Conservation (phyloP, 2,888 invertebrate species). For the Eupeodes latifasciatus region DNA sequence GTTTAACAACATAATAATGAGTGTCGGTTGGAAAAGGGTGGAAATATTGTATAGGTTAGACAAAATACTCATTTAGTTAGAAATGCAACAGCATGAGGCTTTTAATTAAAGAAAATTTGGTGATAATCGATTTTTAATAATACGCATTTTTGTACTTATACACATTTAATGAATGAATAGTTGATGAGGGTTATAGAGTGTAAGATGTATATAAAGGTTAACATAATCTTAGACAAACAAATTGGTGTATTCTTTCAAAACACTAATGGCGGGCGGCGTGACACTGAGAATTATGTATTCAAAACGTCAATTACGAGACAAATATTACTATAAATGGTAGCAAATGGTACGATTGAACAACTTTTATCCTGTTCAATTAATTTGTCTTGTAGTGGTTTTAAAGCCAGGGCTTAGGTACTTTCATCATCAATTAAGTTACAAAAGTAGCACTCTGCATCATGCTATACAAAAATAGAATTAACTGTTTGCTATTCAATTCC, state of each 20-base stretch:
- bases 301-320: no score
- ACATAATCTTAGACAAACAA: background rate
- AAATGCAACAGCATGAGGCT: background rate
- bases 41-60: slow-evolving; percentile 1
- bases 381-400: no score
- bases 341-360: no score
- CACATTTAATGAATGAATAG: background rate
- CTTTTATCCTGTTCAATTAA: no score
- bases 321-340: no score
- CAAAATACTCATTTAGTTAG: background rate
- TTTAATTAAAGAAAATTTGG: background rate
- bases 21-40: background rate
- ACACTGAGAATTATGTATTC: no score
- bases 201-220: background rate
- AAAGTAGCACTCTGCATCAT: no score
- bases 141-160: background rate
- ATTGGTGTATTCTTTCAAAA: background rate
- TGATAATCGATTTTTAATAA: background rate
- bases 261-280: no score
- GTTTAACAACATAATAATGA: slow-evolving; percentile 5
- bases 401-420: no score
- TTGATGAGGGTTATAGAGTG: background rate
- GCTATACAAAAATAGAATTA: no score
- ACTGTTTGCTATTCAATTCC: no score
- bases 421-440: no score